These are phyloP conservation scores for Pelecanoides urinatrix DNA, from an alignment of 2,113 vertebrate genomes.

Conservation along the genomic window DNA sequence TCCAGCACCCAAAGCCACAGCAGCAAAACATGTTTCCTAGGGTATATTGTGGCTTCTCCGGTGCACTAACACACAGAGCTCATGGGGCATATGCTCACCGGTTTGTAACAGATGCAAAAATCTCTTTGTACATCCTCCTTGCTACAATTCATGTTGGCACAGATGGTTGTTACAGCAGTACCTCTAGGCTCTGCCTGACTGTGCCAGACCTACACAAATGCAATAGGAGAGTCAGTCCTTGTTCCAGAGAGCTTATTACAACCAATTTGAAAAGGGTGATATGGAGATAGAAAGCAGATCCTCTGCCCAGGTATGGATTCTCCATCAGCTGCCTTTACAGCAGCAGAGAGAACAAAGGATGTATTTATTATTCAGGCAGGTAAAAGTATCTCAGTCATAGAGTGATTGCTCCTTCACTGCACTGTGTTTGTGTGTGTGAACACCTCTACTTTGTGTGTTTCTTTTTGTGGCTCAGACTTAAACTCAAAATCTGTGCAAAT, in stretches of 20 bases:
- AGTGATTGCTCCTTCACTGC: not conserved
- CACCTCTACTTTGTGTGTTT: not conserved
- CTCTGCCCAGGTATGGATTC: not conserved
- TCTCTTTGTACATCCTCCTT: not conserved
- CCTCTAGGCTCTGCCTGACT: not conserved
- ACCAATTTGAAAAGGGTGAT: not conserved
- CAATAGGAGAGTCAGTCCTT: not conserved
- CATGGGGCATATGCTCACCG: not conserved
- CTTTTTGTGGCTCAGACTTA: not conserved
- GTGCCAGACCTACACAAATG: not conserved
- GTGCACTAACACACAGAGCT: not conserved
- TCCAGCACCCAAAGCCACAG: not conserved
- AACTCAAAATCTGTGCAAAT: not conserved
- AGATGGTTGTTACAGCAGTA: not conserved
- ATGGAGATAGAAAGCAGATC: not conserved
- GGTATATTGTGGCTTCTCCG: not conserved
- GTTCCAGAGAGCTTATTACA: not conserved
- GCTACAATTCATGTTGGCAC: not conserved
- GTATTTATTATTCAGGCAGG: not conserved
- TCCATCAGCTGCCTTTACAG: not conserved
- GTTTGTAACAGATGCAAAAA: not conserved
- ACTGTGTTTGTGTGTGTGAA: not conserved
- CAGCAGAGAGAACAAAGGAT: not conserved
- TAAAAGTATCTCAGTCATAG: not conserved
- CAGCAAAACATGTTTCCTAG: not conserved